phyloP scores from a whole-genome alignment of 1,140 invertebrate species.

The Tetramorium simillimum region DNA sequence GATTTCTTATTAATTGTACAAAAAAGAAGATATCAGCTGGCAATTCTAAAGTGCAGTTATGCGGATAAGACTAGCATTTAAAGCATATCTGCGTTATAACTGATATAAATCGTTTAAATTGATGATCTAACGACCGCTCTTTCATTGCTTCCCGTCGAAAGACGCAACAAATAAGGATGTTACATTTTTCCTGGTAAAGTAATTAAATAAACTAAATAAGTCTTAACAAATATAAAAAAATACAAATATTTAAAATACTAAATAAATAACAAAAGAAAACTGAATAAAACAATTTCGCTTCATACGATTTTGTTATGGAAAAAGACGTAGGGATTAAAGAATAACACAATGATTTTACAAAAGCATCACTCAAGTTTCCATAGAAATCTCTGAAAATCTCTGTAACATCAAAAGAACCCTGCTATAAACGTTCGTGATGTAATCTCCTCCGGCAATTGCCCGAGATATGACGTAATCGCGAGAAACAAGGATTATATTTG shows the following conservation, averaged over 20 bases:
- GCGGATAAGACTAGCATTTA: neutral
- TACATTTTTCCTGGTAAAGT: neutral
- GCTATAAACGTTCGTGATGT: neutral
- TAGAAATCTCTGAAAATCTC: constrained; percentile 4
- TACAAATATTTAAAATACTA: neutral
- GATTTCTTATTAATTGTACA: neutral
- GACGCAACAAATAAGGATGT: neutral
- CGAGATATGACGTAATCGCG: constrained; percentile 39
- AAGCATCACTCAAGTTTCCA: no score
- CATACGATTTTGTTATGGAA: neutral
- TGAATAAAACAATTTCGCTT: neutral
- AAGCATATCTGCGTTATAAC: neutral
- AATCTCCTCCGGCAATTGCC: constrained; percentile 14
- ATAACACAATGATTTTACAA: neutral
- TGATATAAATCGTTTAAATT: constrained; percentile 11
- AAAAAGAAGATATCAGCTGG: neutral
- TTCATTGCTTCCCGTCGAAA: neutral
- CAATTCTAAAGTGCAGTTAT: neutral
- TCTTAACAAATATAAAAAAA: neutral
- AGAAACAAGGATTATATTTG: constrained; percentile 29
- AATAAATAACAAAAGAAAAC: neutral
- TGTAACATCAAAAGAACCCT: neutral
- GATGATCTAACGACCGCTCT: constrained; percentile 15
- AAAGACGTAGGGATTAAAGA: neutral
- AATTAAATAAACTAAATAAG: neutral